Conservation (phyloP, 1,140 invertebrate species). For the Carcinoscorpius rotundicauda region DNA sequence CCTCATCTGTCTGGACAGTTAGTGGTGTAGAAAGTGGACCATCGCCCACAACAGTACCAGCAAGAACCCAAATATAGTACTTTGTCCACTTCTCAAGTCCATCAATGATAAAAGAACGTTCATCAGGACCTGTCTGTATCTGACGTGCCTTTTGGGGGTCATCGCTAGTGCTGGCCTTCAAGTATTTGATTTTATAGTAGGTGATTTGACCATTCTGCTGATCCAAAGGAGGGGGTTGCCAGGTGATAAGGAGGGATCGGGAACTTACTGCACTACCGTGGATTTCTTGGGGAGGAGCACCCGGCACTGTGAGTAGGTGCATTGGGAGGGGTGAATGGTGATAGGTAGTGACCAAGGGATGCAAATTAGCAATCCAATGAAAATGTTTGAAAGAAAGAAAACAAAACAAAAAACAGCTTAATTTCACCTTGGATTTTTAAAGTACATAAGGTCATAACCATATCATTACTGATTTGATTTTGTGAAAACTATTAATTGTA, state of each 20-base stretch:
- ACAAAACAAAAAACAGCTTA: too few species aligned
- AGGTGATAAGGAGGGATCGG: constrained; percentile 72
- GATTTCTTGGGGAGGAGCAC: constrained; percentile 89
- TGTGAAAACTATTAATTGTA: too few species aligned
- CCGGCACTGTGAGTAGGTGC: constrained; percentile 56
- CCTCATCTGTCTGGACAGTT: constrained; percentile 87
- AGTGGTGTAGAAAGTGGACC: constrained; percentile 68
- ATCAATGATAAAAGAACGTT: constrained; percentile 62
- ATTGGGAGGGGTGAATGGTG: too few species aligned
- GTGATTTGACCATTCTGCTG: constrained; percentile 79
- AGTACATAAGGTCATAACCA: too few species aligned
- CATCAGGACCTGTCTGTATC: constrained; percentile 46
- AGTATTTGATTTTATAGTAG: constrained; percentile 82
- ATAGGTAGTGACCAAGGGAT: too few species aligned
- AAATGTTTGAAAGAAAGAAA: too few species aligned
- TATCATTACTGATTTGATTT: too few species aligned
- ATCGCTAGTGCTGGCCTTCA: constrained; percentile 8
- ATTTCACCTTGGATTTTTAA: too few species aligned
- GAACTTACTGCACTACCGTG: constrained; percentile 71
- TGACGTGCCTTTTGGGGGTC: constrained; percentile 52
- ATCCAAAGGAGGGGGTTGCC: constrained; percentile 76
- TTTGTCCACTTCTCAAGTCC: constrained; percentile 88
- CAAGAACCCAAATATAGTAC: constrained; percentile 88
- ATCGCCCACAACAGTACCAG: constrained; percentile 85
- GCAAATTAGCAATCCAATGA: too few species aligned